Base-by-base conservation (phyloP, 2,113 vertebrate genomes). In the Ibidorhyncha struthersii region DNA sequence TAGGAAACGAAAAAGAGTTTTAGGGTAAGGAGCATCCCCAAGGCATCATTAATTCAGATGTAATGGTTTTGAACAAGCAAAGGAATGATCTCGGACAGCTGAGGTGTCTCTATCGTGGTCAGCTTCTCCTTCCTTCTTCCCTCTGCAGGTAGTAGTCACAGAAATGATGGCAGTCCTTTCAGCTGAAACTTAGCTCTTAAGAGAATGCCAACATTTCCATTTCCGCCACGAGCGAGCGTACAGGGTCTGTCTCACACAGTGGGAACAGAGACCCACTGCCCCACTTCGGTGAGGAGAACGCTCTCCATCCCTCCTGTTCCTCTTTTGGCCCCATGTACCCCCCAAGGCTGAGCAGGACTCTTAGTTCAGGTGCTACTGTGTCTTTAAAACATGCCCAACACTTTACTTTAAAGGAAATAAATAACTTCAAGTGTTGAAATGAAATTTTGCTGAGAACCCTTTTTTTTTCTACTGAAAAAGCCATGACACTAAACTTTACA, bases 401-500 rank as follows among this genome's bases (percentile, higher is more conserved):
- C 16, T 88, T 67, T n/a, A 40, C 34, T 90, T 74, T 45, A 55
- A 78, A 95, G 50, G 70, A 94, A 91, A 96, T 89, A 89, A 96
- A 79, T 82, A 87, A 89, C 29, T 55, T 78, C 77, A 67, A 72
- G 27, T 25, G 15, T 56, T 92, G 81, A 86, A 94, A 91, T 79
- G 49, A 95, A 94, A 93, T 90, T 82, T 93, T 93, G 62, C 62
- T 90, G 78, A 91, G 71, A 93, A 66, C 32, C 32, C 3, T 74
- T 56, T 93, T 23, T 30, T 89, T 56, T 52, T 17, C 71, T 73
- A 32, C 82, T 55, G 81, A 76, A 85, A 94, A 93, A 95, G 74
- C 45, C 58, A 12, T 70, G 82, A 87, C 89, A 88, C 89, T 93
- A 91, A 97, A 96, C 96, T 95, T 94, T 88, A 80, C 70, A 96